phyloP scores from a whole-genome alignment of 2,888 invertebrate species.

The Ophion obscuratus region DNA sequence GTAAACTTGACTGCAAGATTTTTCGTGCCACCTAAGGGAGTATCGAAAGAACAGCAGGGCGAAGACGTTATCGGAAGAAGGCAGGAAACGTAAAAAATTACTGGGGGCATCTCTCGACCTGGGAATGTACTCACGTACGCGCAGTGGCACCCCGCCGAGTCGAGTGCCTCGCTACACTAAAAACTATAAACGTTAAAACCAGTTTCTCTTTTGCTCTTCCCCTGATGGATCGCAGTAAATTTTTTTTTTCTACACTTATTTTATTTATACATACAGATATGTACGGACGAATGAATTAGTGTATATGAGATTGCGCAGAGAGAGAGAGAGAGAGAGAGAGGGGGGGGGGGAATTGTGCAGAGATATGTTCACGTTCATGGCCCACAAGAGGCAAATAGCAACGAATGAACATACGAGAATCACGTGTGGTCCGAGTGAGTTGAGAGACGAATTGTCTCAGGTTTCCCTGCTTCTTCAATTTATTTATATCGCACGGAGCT shows the following conservation, averaged over 20 bases:
- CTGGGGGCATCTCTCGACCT: constrained; percentile 50
- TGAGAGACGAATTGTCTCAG: constrained; percentile 59
- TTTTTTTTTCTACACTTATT: constrained; percentile 29
- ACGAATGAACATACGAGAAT: constrained; percentile 37
- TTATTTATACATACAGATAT: constrained; percentile 8
- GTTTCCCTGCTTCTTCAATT: constrained; percentile 57
- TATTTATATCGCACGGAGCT: constrained; percentile 53
- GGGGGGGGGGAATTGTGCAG: not conserved
- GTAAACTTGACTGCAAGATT: not conserved
- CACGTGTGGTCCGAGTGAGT: constrained; percentile 43
- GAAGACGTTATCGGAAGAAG: not conserved
- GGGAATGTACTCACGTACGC: constrained; percentile 56
- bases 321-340: not conserved
- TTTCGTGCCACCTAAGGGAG: not conserved
- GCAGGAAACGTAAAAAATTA: constrained; percentile 21
- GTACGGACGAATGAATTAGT: constrained; percentile 32
- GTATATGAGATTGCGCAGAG: not conserved
- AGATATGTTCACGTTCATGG: not conserved
- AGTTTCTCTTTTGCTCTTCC: constrained; percentile 36
- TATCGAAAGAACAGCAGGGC: not conserved
- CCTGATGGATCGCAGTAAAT: constrained; percentile 27
- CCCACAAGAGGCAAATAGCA: constrained; percentile 34
- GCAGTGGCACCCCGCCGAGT: constrained; percentile 56
- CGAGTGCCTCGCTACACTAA: constrained; percentile 40
- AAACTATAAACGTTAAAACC: constrained; percentile 56